These are phyloP conservation scores for Gandaritis pyraliata DNA, from an alignment of 2,888 invertebrate species.

Conservation along the genomic window DNA sequence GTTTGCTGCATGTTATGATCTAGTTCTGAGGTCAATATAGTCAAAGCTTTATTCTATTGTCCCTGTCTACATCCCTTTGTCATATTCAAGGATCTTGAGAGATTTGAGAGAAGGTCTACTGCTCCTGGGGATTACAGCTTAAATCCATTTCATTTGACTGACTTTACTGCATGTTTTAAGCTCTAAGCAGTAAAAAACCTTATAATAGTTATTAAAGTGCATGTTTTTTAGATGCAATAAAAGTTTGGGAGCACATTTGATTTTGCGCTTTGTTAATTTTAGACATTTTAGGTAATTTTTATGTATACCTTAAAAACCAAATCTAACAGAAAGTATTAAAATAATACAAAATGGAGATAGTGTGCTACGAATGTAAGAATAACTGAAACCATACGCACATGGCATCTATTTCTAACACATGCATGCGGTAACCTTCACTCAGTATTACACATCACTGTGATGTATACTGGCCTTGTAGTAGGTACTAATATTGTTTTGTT, in stretches of 20 bases:
- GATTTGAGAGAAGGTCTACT: neutral
- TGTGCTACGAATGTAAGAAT: neutral
- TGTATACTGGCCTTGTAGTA: neutral
- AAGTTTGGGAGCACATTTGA: neutral
- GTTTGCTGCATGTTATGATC: neutral
- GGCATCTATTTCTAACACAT: constrained; percentile 43
- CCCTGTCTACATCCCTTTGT: neutral
- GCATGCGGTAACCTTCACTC: constrained; percentile 32
- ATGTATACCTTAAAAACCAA: too few relatives aligned
- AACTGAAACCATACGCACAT: constrained; percentile 18
- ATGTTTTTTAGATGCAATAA: neutral
- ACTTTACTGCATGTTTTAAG: neutral
- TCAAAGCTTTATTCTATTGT: neutral
- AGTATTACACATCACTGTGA: constrained; percentile 12
- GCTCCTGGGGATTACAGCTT: neutral
- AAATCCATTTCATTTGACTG: neutral
- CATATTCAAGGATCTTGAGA: neutral
- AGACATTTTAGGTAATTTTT: neutral
- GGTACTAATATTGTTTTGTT: too few relatives aligned
- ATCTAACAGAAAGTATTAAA: too few relatives aligned
- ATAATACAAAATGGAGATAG: neutral
- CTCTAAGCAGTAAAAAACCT: too few relatives aligned
- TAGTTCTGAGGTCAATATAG: neutral
- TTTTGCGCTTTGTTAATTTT: neutral
- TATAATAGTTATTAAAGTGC: neutral